Evolutionary conservation across 1,140 invertebrate species (phyloP).

Genomic region (Brachionus paranguensis): DNA sequence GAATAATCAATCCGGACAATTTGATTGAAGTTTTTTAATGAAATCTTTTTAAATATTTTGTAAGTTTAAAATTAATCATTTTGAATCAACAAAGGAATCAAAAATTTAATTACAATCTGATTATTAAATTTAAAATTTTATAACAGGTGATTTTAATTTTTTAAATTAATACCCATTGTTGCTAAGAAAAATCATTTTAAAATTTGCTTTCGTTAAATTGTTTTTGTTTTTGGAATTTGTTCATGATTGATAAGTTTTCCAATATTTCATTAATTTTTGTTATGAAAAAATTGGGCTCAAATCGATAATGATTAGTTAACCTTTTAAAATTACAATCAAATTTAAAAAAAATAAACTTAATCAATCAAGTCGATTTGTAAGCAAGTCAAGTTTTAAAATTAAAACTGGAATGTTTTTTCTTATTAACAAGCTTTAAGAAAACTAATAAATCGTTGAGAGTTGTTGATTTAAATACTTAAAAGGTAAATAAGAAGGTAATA

Average conservation of each 20-base stretch:
- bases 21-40: neutral
- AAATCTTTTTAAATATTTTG: neutral
- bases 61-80: no score
- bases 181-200: neutral
- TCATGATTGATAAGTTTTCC: neutral
- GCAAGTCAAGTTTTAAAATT: neutral
- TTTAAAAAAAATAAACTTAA: neutral
- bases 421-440: conserved; percentile 7
- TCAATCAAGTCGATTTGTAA: neutral
- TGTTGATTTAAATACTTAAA: conserved; percentile 9
- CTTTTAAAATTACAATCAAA: neutral
- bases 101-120: neutral
- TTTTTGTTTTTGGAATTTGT: neutral
- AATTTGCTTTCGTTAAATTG: neutral
- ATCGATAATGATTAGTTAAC: neutral
- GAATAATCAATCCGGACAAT: neutral
- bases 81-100: neutral
- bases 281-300: neutral
- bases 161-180: neutral
- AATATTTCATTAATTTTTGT: neutral
- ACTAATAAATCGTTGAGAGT: conserved; percentile 1
- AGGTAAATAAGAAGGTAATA: conserved; percentile 10
- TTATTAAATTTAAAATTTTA: neutral
- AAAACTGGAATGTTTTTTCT: neutral
- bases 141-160: neutral